These are phyloP conservation scores for Empidonax traillii DNA, from an alignment of 2,113 vertebrate species.

Conservation along the genomic window DNA sequence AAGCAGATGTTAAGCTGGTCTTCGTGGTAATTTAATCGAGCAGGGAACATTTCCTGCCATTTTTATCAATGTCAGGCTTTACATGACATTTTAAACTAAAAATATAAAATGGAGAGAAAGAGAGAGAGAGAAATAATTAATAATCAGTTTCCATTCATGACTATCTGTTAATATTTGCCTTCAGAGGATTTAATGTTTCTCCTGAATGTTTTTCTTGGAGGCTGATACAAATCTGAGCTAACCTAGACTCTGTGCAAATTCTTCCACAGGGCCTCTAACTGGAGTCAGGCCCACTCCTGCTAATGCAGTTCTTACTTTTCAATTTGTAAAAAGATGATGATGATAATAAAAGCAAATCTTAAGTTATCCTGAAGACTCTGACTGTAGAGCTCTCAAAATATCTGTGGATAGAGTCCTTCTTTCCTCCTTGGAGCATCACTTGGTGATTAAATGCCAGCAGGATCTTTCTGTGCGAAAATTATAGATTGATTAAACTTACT, in stretches of 20 bases:
- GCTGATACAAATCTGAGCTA: slow-evolving; percentile 54
- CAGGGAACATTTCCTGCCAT: slow-evolving; percentile 77
- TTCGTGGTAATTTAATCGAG: slow-evolving; percentile 74
- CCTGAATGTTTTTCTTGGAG: slow-evolving; percentile 77
- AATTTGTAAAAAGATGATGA: slow-evolving; percentile 58
- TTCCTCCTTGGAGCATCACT: neutral
- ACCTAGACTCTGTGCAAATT: slow-evolving; percentile 67
- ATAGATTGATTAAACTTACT: slow-evolving; percentile 27
- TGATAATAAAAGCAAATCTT: slow-evolving; percentile 44
- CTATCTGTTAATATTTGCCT: slow-evolving; percentile 74
- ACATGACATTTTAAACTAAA: slow-evolving; percentile 74
- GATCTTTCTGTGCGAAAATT: neutral
- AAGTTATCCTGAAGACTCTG: slow-evolving; percentile 48
- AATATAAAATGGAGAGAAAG: slow-evolving; percentile 62
- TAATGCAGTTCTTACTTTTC: slow-evolving; percentile 56
- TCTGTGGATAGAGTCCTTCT: neutral
- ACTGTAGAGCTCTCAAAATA: slow-evolving; percentile 22
- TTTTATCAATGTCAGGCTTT: slow-evolving; percentile 78
- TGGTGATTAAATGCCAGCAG: slow-evolving; percentile 6
- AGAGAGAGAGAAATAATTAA: slow-evolving; percentile 72
- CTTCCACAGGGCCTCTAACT: slow-evolving; percentile 61
- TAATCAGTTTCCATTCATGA: slow-evolving; percentile 72
- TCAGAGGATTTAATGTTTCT: slow-evolving; percentile 71
- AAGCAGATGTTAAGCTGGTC: slow-evolving; percentile 75
- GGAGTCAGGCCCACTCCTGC: slow-evolving; percentile 53